These are phyloP conservation scores for Myopa testacea DNA, from an alignment of 2,888 invertebrate species.

Conservation along the genomic window DNA sequence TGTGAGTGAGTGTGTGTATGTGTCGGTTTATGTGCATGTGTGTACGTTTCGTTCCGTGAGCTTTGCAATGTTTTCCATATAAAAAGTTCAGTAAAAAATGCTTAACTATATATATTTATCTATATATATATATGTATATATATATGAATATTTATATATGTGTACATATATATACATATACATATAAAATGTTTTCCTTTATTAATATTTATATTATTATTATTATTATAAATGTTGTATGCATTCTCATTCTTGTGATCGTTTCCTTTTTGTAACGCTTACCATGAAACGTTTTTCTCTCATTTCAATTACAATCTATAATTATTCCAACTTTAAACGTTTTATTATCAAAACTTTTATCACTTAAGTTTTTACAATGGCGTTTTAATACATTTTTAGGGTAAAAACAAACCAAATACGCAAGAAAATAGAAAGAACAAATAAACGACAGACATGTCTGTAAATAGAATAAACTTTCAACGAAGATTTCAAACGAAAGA, in stretches of 20 bases:
- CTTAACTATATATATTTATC: slow-evolving; percentile 56
- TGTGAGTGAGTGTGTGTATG: slow-evolving; percentile 16
- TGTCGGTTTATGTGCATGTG: slow-evolving; percentile 17
- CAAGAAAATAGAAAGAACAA: slow-evolving; percentile 19
- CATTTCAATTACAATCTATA: slow-evolving; percentile 18
- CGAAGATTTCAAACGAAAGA: too few species aligned
- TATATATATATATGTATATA: slow-evolving; percentile 25
- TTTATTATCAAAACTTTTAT: slow-evolving; percentile 50
- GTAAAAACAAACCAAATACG: slow-evolving; percentile 50
- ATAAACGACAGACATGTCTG: background rate
- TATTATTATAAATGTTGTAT: slow-evolving; percentile 30
- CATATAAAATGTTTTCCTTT: slow-evolving; percentile 34
- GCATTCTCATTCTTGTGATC: slow-evolving; percentile 29
- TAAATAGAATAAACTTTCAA: too few species aligned
- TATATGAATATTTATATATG: slow-evolving; percentile 2
- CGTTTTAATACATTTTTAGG: slow-evolving; percentile 55
- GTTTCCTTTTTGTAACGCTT: background rate
- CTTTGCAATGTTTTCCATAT: slow-evolving; percentile 47
- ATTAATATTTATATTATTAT: slow-evolving; percentile 33
- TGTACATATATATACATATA: slow-evolving; percentile 24
- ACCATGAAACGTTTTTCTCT: slow-evolving; percentile 19
- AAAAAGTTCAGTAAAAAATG: slow-evolving; percentile 65
- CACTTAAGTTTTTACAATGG: slow-evolving; percentile 68
- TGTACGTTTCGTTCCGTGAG: slow-evolving; percentile 16
- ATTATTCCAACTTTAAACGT: slow-evolving; percentile 18